Conservation (phyloP, 2,888 invertebrate species). For the Metopia argyrocephala region DNA sequence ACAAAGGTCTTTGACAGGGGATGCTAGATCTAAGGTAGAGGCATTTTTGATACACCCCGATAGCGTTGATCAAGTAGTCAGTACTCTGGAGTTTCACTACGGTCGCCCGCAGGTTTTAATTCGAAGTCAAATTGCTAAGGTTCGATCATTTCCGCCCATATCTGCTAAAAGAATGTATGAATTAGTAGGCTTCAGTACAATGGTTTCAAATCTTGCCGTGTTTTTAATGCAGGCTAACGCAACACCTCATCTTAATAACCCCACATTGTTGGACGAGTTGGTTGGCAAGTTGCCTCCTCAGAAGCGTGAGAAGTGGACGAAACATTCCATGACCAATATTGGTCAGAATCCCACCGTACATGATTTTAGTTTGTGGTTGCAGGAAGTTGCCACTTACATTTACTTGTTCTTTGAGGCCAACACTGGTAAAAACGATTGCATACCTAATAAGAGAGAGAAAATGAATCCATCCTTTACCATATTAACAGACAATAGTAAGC, state of each 20-base stretch:
- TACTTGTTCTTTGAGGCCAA: slow-evolving; percentile 31
- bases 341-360: slow-evolving; percentile 19
- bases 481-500: not conserved
- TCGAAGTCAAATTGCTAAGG: slow-evolving; percentile 61
- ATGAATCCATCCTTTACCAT: slow-evolving; percentile 39
- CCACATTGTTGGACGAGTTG: slow-evolving; percentile 44
- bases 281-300: slow-evolving; percentile 32
- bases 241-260: slow-evolving; percentile 35
- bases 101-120: slow-evolving; percentile 64
- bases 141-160: slow-evolving; percentile 54
- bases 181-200: slow-evolving; percentile 58
- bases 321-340: slow-evolving; percentile 25
- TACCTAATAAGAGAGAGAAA: slow-evolving; percentile 9
- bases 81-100: slow-evolving; percentile 62
- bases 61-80: slow-evolving; percentile 50
- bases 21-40: slow-evolving; percentile 56
- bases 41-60: slow-evolving; percentile 63
- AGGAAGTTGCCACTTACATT: slow-evolving; percentile 45
- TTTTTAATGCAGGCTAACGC: slow-evolving; percentile 53
- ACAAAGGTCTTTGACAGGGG: slow-evolving; percentile 58
- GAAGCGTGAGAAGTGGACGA: slow-evolving; percentile 44
- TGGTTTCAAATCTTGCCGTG: slow-evolving; percentile 49
- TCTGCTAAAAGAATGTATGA: slow-evolving; percentile 44
- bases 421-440: not conserved
- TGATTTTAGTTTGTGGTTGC: slow-evolving; percentile 43